Conservation (phyloP, 1,140 invertebrate species). For the Samia ricini region DNA sequence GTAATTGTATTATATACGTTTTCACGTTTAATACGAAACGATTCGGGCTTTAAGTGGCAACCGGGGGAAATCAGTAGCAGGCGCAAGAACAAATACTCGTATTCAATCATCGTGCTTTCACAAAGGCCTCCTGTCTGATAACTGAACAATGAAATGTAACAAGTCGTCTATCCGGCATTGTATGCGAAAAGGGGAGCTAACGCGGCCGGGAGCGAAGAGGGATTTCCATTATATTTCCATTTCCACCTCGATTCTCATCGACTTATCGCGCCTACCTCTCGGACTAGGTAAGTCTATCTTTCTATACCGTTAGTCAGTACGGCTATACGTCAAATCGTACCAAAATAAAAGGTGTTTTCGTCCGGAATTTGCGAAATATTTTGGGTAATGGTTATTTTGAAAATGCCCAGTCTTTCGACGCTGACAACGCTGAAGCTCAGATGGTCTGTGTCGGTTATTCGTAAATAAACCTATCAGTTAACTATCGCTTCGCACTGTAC, state of each 20-base stretch:
- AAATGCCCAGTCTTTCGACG: slow-evolving; percentile 3
- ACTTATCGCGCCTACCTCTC: slow-evolving; percentile 73
- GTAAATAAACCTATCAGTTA: slow-evolving; percentile 14
- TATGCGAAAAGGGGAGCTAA: slow-evolving; percentile 39
- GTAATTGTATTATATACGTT: slow-evolving; percentile 43
- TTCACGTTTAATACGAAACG: slow-evolving; percentile 43
- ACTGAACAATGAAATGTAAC: slow-evolving; percentile 77
- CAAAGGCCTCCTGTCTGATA: slow-evolving; percentile 73
- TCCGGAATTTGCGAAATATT: slow-evolving; percentile 15
- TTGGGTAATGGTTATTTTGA: slow-evolving; percentile 4
- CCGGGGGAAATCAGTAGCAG: slow-evolving; percentile 65
- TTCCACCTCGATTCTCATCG: slow-evolving; percentile 71
- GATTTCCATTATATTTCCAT: slow-evolving; percentile 75
- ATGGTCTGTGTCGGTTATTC: slow-evolving; percentile 4
- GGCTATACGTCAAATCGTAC: slow-evolving; percentile 34
- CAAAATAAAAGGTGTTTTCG: slow-evolving; percentile 31
- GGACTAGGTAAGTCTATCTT: slow-evolving; percentile 73
- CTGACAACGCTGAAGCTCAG: slow-evolving; percentile 6
- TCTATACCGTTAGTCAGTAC: slow-evolving; percentile 67
- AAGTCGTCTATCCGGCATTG: slow-evolving; percentile 73
- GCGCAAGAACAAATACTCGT: slow-evolving; percentile 72
- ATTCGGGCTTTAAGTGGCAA: slow-evolving; percentile 62
- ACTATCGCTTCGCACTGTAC: slow-evolving; percentile 4
- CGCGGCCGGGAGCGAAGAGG: slow-evolving; percentile 29
- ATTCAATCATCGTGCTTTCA: slow-evolving; percentile 73